Evolutionary conservation across 2,113 vertebrate genomes (phyloP).

Genomic region (Porphyrio hochstetteri): DNA sequence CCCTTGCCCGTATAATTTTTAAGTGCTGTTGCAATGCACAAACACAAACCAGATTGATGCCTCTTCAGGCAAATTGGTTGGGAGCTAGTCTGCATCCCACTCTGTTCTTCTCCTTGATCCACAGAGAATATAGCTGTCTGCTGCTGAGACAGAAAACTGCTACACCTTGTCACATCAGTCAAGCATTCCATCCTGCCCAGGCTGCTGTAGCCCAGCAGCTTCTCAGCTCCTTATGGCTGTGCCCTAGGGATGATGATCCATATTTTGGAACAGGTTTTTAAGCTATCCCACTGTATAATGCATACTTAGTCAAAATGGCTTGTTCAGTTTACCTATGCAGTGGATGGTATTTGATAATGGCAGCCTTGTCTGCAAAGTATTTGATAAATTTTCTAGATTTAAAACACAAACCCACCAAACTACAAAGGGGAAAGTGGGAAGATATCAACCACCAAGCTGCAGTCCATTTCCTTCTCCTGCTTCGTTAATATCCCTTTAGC

Average conservation of each 20-base stretch:
- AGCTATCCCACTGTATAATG: no score
- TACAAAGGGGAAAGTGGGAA: no score
- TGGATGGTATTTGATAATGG: neutral
- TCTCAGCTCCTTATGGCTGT: neutral
- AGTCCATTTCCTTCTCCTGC: neutral
- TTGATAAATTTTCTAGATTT: no score
- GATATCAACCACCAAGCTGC: neutral
- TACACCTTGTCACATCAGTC: neutral
- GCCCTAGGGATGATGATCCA: neutral
- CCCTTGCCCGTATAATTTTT: neutral
- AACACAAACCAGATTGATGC: neutral
- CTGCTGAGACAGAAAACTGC: neutral
- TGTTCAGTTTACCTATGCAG: rapidly evolving
- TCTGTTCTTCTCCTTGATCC: neutral
- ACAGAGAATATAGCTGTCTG: neutral
- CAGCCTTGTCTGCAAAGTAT: no score
- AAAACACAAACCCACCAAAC: neutral
- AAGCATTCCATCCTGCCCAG: neutral
- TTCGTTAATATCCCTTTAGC: neutral
- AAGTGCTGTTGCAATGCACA: neutral
- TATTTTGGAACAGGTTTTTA: neutral
- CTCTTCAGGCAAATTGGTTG: neutral
- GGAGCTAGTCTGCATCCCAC: neutral
- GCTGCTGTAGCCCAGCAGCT: neutral
- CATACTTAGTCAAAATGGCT: neutral